Percentiles rank a stretch among this genome's conserved stretches.
These are phyloP conservation scores for Peromyscus nudipes DNA, from an alignment of 2,797 vertebrate genomes.

Conservation along the genomic window DNA sequence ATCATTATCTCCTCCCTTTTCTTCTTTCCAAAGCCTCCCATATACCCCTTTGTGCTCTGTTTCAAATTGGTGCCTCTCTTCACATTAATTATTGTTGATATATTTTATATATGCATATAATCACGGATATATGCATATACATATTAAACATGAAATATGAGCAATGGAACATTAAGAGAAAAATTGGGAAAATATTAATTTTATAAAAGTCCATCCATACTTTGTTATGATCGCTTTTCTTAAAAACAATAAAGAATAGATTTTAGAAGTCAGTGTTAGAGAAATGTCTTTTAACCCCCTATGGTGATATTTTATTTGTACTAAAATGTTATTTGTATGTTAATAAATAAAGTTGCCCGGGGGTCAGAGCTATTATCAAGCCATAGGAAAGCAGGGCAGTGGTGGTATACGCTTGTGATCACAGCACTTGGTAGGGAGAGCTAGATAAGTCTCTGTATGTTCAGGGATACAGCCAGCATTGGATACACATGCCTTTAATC, in stretches of 20 bases:
- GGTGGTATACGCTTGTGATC: too few relatives aligned
- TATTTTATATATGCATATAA: neutral
- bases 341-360: too few relatives aligned
- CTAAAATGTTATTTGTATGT: too few relatives aligned
- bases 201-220: neutral
- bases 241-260: neutral
- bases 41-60: neutral
- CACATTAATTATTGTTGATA: neutral
- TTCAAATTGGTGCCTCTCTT: neutral
- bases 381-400: too few relatives aligned
- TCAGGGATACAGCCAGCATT: too few relatives aligned
- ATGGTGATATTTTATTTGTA: too few relatives aligned
- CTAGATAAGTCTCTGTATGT: too few relatives aligned
- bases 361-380: too few relatives aligned
- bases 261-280: neutral
- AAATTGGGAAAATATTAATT: constrained; percentile 59
- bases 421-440: too few relatives aligned
- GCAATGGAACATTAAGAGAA: constrained; percentile 26
- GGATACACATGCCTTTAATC: too few relatives aligned
- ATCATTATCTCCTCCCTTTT: neutral
- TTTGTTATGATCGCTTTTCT: constrained; percentile 47
- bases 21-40: neutral
- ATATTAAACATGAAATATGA: constrained; percentile 64
- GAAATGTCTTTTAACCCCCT: neutral
- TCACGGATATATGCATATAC: neutral